A percentile compares a stretch with the other conserved stretches of the same genome.
phyloP scores from a whole-genome alignment of 2,797 vertebrate species.

The Arctocebus calabarensis region DNA sequence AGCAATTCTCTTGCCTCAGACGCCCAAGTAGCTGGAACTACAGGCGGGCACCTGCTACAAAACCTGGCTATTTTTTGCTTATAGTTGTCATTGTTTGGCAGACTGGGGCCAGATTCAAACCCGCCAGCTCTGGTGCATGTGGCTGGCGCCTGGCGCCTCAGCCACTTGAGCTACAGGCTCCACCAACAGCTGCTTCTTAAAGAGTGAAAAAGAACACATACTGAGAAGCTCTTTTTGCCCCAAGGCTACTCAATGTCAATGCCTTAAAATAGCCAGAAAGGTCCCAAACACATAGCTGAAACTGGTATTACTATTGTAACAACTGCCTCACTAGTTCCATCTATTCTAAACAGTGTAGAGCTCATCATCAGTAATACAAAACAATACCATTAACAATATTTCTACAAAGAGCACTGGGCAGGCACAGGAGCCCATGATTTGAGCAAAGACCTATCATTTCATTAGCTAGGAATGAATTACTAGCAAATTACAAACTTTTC shows the following conservation, averaged over 20 bases:
- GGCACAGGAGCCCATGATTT: background rate
- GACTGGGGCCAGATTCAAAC: no score
- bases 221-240: background rate
- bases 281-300: background rate
- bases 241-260: conserved; percentile 7
- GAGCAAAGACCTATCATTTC: background rate
- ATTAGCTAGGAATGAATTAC: conserved; percentile 34
- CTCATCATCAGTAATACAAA: background rate
- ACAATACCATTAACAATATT: conserved; percentile 13
- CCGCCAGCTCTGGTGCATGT: no score
- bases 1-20: no score
- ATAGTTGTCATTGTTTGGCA: no score
- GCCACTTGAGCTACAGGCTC: no score
- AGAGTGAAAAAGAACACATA: background rate
- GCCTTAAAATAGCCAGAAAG: background rate
- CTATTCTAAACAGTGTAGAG: background rate
- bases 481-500: background rate
- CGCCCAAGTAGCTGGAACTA: no score
- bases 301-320: background rate
- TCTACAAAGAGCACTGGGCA: background rate
- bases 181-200: background rate
- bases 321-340: conserved; percentile 28
- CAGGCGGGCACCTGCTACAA: no score
- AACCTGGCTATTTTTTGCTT: no score
- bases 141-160: no score